A percentile compares a stretch with the other conserved stretches of the same genome.
Evolutionary conservation across 2,113 vertebrate species (phyloP).

Genomic region (Furnarius figulus): DNA sequence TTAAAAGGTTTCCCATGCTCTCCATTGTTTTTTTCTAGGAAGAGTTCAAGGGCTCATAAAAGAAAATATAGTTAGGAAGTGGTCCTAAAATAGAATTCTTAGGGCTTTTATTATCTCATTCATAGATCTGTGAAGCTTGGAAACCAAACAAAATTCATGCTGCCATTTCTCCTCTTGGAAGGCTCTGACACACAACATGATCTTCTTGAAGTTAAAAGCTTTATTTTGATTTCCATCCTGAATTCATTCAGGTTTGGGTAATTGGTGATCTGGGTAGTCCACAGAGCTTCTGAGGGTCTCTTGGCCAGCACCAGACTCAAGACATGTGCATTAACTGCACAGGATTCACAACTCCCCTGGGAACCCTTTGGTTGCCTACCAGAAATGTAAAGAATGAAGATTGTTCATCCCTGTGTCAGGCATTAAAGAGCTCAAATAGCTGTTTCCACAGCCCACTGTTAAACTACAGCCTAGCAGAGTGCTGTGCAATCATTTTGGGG

Average conservation of each 20-base stretch:
- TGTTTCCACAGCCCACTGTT: neutral
- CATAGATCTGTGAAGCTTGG: neutral
- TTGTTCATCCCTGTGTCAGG: neutral
- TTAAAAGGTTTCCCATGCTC: neutral
- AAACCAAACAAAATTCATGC: neutral
- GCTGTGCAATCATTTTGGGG: neutral
- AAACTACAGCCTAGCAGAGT: accelerated
- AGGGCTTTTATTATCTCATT: neutral
- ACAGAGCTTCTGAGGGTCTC: neutral
- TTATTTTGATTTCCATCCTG: neutral
- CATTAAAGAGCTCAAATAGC: neutral
- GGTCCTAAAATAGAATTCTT: neutral
- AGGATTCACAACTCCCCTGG: neutral
- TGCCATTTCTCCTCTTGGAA: neutral
- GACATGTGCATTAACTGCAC: neutral
- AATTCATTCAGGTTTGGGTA: neutral
- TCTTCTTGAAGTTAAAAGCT: neutral
- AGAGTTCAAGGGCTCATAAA: neutral
- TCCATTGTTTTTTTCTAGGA: neutral
- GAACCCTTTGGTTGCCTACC: neutral
- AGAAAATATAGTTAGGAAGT: neutral
- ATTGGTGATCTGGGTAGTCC: neutral
- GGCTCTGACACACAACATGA: neutral
- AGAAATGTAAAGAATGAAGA: neutral
- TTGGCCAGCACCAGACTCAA: neutral